A percentile compares a stretch with the other conserved stretches of the same genome.
These are phyloP conservation scores for Drosophila lini DNA, from an alignment of 1,140 invertebrate genomes.

Conservation along the genomic window DNA sequence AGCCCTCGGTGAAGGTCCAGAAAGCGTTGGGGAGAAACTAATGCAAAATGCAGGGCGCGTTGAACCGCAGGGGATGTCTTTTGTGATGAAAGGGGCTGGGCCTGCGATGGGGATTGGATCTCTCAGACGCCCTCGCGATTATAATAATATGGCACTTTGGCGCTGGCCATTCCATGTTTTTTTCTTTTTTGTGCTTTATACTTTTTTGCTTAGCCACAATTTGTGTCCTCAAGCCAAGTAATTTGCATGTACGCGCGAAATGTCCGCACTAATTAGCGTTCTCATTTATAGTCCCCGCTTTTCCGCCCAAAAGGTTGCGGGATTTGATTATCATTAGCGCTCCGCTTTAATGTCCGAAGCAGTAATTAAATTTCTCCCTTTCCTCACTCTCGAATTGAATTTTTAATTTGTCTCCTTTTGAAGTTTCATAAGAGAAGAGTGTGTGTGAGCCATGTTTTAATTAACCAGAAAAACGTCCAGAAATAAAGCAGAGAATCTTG, in stretches of 20 bases:
- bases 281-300: conserved; percentile 54
- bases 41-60: conserved; percentile 40
- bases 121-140: conserved; percentile 58
- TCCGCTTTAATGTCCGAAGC: conserved; percentile 58
- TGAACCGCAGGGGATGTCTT: conserved; percentile 36
- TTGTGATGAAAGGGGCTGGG: conserved; percentile 31
- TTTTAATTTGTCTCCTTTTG: conserved; percentile 36
- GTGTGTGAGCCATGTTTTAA: conserved; percentile 26
- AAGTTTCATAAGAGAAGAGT: conserved; percentile 18
- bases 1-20: conserved; percentile 54
- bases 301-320: conserved; percentile 21
- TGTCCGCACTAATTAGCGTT: conserved; percentile 78
- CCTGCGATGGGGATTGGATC: conserved; percentile 1
- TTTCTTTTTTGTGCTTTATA: not conserved
- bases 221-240: conserved; percentile 74
- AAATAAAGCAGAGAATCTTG: conserved; percentile 24
- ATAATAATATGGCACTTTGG: conserved; percentile 76
- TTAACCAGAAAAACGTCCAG: conserved; percentile 26
- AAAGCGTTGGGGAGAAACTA: conserved; percentile 16
- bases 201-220: conserved; percentile 46
- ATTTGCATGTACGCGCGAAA: conserved; percentile 76
- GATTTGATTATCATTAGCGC: conserved; percentile 69
- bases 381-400: conserved; percentile 32
- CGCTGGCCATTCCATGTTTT: conserved; percentile 27
- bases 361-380: conserved; percentile 55